Evolutionary conservation across 2,888 invertebrate genomes (phyloP).

Genomic region (Pterostichus madidus): DNA sequence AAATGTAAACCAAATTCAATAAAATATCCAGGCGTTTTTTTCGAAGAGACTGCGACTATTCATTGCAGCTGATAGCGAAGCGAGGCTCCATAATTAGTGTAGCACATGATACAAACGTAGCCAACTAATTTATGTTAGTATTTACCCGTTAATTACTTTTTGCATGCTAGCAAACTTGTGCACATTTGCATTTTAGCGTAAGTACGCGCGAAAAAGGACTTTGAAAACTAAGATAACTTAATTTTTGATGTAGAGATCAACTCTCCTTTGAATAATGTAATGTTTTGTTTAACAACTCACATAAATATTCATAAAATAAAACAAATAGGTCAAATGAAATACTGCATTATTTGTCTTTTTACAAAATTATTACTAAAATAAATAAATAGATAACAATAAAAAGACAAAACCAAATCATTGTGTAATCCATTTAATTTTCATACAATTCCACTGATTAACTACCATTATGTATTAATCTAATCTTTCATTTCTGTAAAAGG

Average conservation of each 20-base stretch:
- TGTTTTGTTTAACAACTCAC: too few species aligned
- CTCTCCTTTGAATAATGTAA: not conserved
- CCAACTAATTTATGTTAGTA: slow-evolving; percentile 52
- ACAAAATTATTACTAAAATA: too few species aligned
- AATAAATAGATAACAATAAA: too few species aligned
- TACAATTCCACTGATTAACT: too few species aligned
- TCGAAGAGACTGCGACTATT: not conserved
- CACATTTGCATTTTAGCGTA: slow-evolving; percentile 42
- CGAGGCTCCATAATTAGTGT: slow-evolving; percentile 44
- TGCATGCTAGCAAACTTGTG: slow-evolving; percentile 31
- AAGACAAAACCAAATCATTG: too few species aligned
- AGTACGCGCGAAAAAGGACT: slow-evolving; percentile 42
- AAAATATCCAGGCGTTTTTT: slow-evolving; percentile 37
- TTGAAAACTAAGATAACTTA: slow-evolving; percentile 10
- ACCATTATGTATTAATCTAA: too few species aligned
- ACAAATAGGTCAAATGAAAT: too few species aligned
- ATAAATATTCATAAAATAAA: too few species aligned
- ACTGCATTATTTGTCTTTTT: too few species aligned
- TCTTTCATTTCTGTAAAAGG: too few species aligned
- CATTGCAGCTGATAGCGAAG: slow-evolving; percentile 50
- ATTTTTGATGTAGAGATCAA: slow-evolving; percentile 1
- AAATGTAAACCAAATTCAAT: slow-evolving; percentile 20
- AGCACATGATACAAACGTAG: slow-evolving; percentile 50
- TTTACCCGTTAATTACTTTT: slow-evolving; percentile 60
- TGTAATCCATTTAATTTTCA: too few species aligned